phyloP scores from a whole-genome alignment of 2,113 vertebrate genomes.

The Fregata magnificens region DNA sequence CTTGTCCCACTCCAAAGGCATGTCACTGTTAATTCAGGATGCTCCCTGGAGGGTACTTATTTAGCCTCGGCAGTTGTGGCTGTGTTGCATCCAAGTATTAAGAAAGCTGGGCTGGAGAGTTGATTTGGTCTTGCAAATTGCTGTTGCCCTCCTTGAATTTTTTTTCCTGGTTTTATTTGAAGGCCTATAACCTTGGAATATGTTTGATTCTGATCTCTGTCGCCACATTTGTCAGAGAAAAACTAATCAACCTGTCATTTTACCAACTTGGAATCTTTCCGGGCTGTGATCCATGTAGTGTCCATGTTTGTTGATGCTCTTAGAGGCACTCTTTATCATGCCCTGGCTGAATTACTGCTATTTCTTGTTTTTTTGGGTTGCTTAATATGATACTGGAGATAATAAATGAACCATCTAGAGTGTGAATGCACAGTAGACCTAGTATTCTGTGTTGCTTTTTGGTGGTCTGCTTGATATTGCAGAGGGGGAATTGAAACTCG shows the following conservation, averaged over 20 bases:
- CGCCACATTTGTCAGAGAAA: not conserved
- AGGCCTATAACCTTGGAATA: slow-evolving; percentile 32
- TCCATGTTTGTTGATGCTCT: not conserved
- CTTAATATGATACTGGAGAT: not conserved
- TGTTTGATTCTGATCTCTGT: slow-evolving; percentile 48
- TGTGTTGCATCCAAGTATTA: not conserved
- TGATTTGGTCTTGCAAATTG: not conserved
- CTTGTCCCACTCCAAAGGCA: not conserved
- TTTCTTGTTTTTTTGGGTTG: not conserved
- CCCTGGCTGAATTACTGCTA: not conserved
- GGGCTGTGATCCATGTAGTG: slow-evolving; percentile 39
- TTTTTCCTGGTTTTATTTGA: not conserved
- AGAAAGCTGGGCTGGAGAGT: not conserved
- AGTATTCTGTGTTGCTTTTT: not conserved
- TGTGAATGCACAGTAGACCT: not conserved
- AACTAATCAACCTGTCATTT: slow-evolving; percentile 60
- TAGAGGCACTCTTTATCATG: slow-evolving; percentile 22
- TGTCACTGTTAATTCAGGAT: not conserved
- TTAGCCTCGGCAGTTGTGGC: not conserved
- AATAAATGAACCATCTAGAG: not conserved
- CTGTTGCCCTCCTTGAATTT: not conserved
- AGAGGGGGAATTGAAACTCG: not conserved
- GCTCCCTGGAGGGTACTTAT: not conserved
- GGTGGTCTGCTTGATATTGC: not conserved
- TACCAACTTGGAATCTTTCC: not conserved